Base-by-base conservation (phyloP, 2,888 invertebrate species). In the Acleris literana region DNA sequence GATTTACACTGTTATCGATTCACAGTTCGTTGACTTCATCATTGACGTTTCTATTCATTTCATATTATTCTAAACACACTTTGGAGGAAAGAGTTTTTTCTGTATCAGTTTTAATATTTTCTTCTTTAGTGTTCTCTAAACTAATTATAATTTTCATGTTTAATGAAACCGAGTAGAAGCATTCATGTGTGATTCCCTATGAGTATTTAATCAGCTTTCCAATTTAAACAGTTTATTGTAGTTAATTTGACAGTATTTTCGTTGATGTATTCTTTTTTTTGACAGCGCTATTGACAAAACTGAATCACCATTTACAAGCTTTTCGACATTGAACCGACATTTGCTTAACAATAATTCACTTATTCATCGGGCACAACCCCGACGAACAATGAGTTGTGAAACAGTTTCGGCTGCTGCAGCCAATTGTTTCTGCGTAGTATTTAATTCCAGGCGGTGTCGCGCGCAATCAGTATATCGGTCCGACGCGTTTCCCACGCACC, bases 361-460 rank as follows among this genome's bases (percentile, higher is more conserved):
- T 60, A 60, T 49, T 65, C 60, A 65, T 60, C 57, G 44, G 46
- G 46, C 29, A 52, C 43, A 61, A n/a, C 43, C 25, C 20, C 6
- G 46, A 60, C 39, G 43, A 60, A 65, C 64, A 65, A 65, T 65
- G 53, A 59, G 76, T 85, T 84, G 80, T 79, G 83, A 79, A 83
- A 84, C 73, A 78, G 60, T 74, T 71, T 69, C 74, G 72, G 72
- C 29, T 72, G 71, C 77, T 77, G 72, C 74, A 78, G 72, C 70
- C 70, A 72, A 76, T 82, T 82, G 84, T 82, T 80, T 69, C 48
- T 76, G 74, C 71, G 69, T 65, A 71, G 74, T 82, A 84, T 84
- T 80, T 83, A 85, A 78, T 78, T 81, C 49, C 43, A 70, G 66
- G 68, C 48, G 49, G 68, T 51, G 64, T 65, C 72, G 68, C 68